Base-by-base conservation (phyloP, 2,113 vertebrate genomes). In the Percina caprodes region DNA sequence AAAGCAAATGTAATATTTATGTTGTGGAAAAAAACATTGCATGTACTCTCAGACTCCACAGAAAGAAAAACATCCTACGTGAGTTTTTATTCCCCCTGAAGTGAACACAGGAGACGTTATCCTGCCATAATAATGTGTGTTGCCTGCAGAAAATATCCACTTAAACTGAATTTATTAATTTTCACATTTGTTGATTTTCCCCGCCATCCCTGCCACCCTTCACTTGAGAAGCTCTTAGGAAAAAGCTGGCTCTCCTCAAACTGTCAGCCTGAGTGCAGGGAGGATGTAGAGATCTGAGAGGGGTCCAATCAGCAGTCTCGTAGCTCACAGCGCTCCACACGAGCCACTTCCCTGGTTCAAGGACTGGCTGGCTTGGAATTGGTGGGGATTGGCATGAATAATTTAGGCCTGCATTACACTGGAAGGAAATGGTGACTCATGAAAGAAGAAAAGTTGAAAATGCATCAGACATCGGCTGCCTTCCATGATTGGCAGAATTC, bases 361-460 rank as follows among this genome's bases (percentile, higher is more conserved):
- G 42, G 77, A 55, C 81, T 77, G 84, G 85, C 77, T 14, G 39
- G 82, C 75, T 88, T 81, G 61, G 82, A 42, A 90, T 85, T 83
- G 92, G 90, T 91, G 90, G 78, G 84, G 79, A 85, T 12, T 61
- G 77, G 58, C 80, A 90, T 94, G 66, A 93, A 94, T 95, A 90
- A 94, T 95, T 94, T 80, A 94, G 67, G 55, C 30, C 72, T 79
- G 82, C 91, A 85, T 92, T 92, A 87, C 81, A 90, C 51, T 77
- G 68, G 62, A 52, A 84, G 85, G 90, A 86, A 92, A 87, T 24
- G 54, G 83, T 92, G 91, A 93, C 74, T 92, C 87, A 92, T 66
- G 70, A 77, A 80, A 19, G 76, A 86, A 73, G 80, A 86, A 86
- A 92, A 75, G 77, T 66, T 79, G 79, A 83, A 35, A 83, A 87